Base-by-base conservation (phyloP, 2,797 vertebrate genomes). In the Acanthurus leucopareius region DNA sequence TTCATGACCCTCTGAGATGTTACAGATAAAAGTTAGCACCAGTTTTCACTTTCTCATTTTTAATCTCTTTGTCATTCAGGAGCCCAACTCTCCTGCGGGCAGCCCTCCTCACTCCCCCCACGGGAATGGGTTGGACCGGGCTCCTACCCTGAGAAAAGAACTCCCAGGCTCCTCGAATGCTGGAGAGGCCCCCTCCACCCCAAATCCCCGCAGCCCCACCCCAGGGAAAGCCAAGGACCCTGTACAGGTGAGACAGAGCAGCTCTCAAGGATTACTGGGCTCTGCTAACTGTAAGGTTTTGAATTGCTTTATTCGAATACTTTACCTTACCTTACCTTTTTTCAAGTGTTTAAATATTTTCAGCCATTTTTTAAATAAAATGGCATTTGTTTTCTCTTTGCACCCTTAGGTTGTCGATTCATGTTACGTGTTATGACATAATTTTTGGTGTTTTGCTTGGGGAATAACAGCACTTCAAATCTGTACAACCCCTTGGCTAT, bases 51-150 rank as follows among this genome's bases (percentile, higher is more conserved):
- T 45, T 58, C 13, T 0, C 35, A 8, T 63, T 76, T 73, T 73
- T 25, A 49, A 9, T 60, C 28, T 85, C 25, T 80, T 71, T 80
- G 63, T 14, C 47, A 10, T 60, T 44, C 85, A 98, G 97, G 97
- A 97, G 70, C 96, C 96, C 0, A 92, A 95, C 64, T 98, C 96
- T 2, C 97, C 97, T 20, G 88, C 91, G 0, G 83, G 94, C 75
- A 97, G 96, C 86, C 96, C 96, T 0, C 42, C 90, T 17, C 86
- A 52, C 44, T 91, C 94, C 0, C 95, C 96, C 3, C 89, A 95
- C 4, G 94, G 91, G 10, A 96, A 95, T 8, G 95, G 95, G 16
- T 86, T 96, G 64, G 95, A 96, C 85, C 91, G 95, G 42, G 89
- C 89, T 0, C 92, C 92, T 0, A 86, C 93, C 0, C 47, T 94